Percentiles rank a stretch among this genome's conserved stretches.
Conservation (phyloP, 2,888 invertebrate genomes). For the Phortica okadai region DNA sequence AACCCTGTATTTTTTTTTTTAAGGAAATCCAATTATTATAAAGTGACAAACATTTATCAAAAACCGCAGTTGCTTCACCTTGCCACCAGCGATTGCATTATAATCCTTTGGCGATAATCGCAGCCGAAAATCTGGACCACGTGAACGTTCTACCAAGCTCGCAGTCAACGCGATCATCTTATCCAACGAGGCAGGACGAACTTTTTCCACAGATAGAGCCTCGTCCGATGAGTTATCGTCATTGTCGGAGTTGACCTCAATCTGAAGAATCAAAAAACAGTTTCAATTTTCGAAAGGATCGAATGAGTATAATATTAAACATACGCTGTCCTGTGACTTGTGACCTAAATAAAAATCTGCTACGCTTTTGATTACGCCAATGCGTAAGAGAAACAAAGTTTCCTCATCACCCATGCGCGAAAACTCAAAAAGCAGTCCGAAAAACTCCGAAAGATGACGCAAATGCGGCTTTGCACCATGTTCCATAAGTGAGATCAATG, state of each 20-base stretch:
- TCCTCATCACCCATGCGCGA: slow-evolving; percentile 97
- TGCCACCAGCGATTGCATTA: slow-evolving; percentile 89
- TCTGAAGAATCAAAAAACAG: slow-evolving; percentile 56
- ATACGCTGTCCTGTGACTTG: slow-evolving; percentile 83
- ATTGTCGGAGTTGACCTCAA: slow-evolving; percentile 76
- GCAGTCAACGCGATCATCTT: slow-evolving; percentile 96
- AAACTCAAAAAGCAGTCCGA: slow-evolving; percentile 93
- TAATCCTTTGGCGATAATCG: slow-evolving; percentile 87
- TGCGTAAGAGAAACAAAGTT: slow-evolving; percentile 89
- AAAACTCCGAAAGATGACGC: slow-evolving; percentile 94
- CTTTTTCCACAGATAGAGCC: slow-evolving; percentile 81
- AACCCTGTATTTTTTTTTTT: slow-evolving; percentile 80
- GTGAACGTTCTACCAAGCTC: slow-evolving; percentile 90
- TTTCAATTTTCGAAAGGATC: not conserved
- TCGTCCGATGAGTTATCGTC: slow-evolving; percentile 78
- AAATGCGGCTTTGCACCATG: slow-evolving; percentile 91
- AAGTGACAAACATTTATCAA: slow-evolving; percentile 31
- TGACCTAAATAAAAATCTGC: slow-evolving; percentile 95
- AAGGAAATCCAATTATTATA: slow-evolving; percentile 36
- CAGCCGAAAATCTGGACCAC: slow-evolving; percentile 85
- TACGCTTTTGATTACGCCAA: slow-evolving; percentile 92
- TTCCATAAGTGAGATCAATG: slow-evolving; percentile 90
- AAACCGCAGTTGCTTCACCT: slow-evolving; percentile 78
- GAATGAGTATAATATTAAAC: slow-evolving; percentile 54
- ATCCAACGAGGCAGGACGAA: slow-evolving; percentile 92